Evolutionary conservation across 2,888 invertebrate species (phyloP), one percentile per base, ranked within the genome.

Genomic region (Acleris literana): DNA sequence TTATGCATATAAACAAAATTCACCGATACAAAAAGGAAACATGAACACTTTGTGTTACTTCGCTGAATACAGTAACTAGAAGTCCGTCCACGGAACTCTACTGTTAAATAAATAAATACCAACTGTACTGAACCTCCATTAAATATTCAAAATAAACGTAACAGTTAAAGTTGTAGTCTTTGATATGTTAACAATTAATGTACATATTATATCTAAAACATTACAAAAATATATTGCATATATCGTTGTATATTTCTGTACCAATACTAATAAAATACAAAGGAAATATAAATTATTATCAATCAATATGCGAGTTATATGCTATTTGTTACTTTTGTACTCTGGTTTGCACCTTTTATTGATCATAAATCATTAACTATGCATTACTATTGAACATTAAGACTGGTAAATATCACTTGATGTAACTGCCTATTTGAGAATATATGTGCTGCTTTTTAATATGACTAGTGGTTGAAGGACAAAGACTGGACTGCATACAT

Each of bases 171-270:
- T 66, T 72, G 70, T 79, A 77, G 79, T 87, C 85, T 88, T 87
- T 86, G 87, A 88, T 87, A 87, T 86, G 83, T 85, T 84, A 85
- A 78, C 76, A 73, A 78, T 73, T 73, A 74, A 74, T 70, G 70
- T 73, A 76, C 71, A 74, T 72, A 79, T 81, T 76, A 72, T 77
- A 81, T 81, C 83, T 88, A 86, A 84, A 84, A 81, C 74, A 78
- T 81, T 80, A 83, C 80, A 84, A 84, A 88, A 86, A 89, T 86
- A 90, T 88, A 90, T 89, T 90, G 85, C 87, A 84, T 85, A 80
- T 83, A 83, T 90, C 87, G 87, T 89, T 90, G 90, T 89, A 86
- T 83, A 82, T 80, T 81, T 80, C 76, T 83, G 80, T 79, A 80
- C 75, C 79, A 85, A 84, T 82, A 82, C 78, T 86, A 84, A 75